Evolutionary conservation across 1,140 invertebrate genomes (phyloP).

Genomic region (Anastatus disparis): DNA sequence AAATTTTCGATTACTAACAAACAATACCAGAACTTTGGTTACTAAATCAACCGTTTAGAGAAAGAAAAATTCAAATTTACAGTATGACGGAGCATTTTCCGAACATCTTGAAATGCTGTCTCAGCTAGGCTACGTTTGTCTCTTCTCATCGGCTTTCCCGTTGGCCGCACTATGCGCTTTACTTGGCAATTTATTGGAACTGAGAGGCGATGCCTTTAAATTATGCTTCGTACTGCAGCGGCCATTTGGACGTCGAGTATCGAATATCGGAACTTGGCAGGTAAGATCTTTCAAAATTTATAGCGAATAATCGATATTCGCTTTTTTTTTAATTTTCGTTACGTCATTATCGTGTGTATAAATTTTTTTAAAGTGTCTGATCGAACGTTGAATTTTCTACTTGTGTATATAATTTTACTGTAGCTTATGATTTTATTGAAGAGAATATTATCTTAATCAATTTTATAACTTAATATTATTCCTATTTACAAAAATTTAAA

Average conservation of each 20-base stretch:
- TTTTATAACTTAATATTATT: too few relatives aligned
- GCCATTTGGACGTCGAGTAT: slow-evolving; percentile 91
- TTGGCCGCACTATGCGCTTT: slow-evolving; percentile 92
- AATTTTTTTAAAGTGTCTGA: too few relatives aligned
- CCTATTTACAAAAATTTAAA: too few relatives aligned
- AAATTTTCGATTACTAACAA: not conserved
- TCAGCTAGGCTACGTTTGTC: slow-evolving; percentile 95
- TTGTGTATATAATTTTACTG: too few relatives aligned
- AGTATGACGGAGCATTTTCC: slow-evolving; percentile 93
- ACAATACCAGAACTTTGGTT: not conserved
- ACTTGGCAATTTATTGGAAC: slow-evolving; percentile 93
- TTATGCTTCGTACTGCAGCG: slow-evolving; percentile 93
- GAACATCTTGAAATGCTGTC: slow-evolving; percentile 98
- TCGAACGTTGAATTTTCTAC: too few relatives aligned
- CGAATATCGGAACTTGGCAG: slow-evolving; percentile 97
- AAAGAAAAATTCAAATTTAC: slow-evolving; percentile 46
- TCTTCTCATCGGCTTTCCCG: slow-evolving; percentile 96
- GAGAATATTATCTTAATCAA: too few relatives aligned
- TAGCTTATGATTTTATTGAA: too few relatives aligned
- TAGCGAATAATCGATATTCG: too few relatives aligned
- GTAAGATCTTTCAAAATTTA: too few relatives aligned
- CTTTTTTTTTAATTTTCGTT: too few relatives aligned
- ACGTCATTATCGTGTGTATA: too few relatives aligned
- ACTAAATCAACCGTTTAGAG: not conserved
- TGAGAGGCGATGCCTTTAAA: slow-evolving; percentile 96